Percentiles rank a stretch among this genome's conserved stretches.
Evolutionary conservation across 2,113 vertebrate species (phyloP).

Genomic region (Calidris pugnax): DNA sequence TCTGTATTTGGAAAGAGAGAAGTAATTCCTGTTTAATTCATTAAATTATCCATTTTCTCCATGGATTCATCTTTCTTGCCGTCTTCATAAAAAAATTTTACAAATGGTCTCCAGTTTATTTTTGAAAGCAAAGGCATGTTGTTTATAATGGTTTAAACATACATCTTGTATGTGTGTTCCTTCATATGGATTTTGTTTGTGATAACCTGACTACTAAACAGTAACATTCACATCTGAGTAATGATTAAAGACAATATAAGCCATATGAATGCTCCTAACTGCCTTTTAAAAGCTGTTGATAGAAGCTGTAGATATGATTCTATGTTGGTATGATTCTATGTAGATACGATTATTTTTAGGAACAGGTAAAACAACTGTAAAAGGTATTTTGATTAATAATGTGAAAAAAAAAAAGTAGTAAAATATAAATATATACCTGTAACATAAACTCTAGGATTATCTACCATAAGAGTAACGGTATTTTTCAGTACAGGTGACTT

Average conservation of each 20-base stretch:
- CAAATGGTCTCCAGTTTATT: background rate
- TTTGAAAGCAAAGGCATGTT: background rate
- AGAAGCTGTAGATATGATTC: background rate
- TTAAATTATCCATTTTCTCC: background rate
- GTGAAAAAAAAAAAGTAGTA: background rate
- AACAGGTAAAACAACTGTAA: background rate
- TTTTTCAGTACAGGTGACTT: background rate
- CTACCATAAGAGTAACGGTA: background rate
- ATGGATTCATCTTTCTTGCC: background rate
- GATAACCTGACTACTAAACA: background rate
- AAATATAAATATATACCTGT: background rate
- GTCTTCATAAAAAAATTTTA: background rate
- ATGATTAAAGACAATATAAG: background rate
- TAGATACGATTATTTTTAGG: background rate
- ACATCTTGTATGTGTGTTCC: background rate
- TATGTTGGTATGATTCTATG: background rate
- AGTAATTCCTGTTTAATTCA: constrained; percentile 2
- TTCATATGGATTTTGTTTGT: background rate
- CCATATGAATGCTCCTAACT: background rate
- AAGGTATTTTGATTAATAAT: background rate
- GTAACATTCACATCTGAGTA: background rate
- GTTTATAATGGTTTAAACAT: background rate
- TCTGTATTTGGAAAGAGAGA: constrained; percentile 9
- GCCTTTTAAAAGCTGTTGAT: background rate
- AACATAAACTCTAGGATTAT: background rate